phyloP scores from a whole-genome alignment of 2,113 vertebrate species.

The Chlorodrepanis virens region DNA sequence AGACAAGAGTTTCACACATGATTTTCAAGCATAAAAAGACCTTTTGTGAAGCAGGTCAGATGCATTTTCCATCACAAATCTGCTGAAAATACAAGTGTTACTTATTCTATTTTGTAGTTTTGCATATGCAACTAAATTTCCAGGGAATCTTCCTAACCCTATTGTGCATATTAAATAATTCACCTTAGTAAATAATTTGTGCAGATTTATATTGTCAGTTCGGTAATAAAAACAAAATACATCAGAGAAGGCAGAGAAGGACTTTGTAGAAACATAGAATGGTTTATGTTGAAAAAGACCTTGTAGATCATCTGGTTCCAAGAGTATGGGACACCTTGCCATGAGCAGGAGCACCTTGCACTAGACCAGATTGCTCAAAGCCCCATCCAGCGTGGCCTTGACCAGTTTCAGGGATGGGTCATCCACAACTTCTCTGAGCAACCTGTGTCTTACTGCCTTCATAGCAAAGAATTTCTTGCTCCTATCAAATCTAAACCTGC shows the following conservation, averaged over 20 bases:
- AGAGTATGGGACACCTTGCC: neutral
- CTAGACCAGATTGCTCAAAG: neutral
- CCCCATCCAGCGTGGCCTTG: neutral
- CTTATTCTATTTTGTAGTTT: neutral
- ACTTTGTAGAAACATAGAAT: neutral
- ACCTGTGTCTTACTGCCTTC: neutral
- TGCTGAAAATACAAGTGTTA: neutral
- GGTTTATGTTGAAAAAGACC: neutral
- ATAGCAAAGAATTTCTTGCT: neutral
- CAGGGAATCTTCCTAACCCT: neutral
- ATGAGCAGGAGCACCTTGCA: neutral
- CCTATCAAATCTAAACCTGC: neutral
- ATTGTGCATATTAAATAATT: neutral
- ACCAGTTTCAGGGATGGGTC: neutral
- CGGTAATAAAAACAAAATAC: neutral
- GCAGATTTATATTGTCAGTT: neutral
- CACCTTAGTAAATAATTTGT: neutral
- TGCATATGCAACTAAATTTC: neutral
- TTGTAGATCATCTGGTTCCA: neutral
- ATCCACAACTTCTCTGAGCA: neutral
- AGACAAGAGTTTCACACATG: neutral
- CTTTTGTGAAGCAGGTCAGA: constrained; percentile 7
- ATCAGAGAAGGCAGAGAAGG: neutral
- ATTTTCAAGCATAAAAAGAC: neutral
- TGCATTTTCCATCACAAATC: neutral